Evolutionary conservation across 92 coral and sea anemone genomes (phyloP).

Genomic region (Epizoanthus fatuus): DNA sequence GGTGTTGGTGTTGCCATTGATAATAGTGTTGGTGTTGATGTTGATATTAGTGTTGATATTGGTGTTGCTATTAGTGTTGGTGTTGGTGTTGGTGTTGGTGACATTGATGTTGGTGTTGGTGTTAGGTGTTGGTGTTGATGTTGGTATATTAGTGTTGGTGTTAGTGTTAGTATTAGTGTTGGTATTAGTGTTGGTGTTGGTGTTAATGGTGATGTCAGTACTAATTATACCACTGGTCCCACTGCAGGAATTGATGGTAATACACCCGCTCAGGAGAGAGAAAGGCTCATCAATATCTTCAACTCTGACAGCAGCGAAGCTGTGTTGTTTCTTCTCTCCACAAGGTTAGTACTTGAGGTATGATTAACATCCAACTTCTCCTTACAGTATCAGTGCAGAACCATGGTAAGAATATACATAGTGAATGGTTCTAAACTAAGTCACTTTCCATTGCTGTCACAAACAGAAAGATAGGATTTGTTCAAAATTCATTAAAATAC

Average conservation of each 20-base stretch:
- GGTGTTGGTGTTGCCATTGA: not conserved
- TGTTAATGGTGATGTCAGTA: not conserved
- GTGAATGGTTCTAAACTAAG: too few species aligned
- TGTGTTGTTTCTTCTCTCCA: conserved; percentile 90
- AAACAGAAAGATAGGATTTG: too few species aligned
- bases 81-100: not conserved
- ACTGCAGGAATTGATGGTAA: conserved; percentile 91
- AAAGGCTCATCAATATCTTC: conserved; percentile 85
- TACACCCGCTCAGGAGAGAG: conserved; percentile 94
- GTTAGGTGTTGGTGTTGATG: not conserved
- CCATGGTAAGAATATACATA: too few species aligned
- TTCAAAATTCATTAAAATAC: too few species aligned
- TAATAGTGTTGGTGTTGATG: not conserved
- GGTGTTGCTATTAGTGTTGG: not conserved
- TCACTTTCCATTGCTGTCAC: too few species aligned
- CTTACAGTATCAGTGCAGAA: not conserved
- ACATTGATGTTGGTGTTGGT: not conserved
- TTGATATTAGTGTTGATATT: not conserved
- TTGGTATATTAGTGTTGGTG: not conserved
- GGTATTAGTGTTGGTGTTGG: not conserved
- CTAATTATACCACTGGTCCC: not conserved
- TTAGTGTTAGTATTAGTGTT: not conserved
- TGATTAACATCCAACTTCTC: too few species aligned
- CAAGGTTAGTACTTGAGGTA: conserved; percentile 75
- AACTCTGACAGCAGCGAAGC: conserved; percentile 85